A percentile compares a stretch with the other conserved stretches of the same genome.
These are phyloP conservation scores for Peromyscus aztecus DNA, from an alignment of 2,797 vertebrate species.

Conservation along the genomic window DNA sequence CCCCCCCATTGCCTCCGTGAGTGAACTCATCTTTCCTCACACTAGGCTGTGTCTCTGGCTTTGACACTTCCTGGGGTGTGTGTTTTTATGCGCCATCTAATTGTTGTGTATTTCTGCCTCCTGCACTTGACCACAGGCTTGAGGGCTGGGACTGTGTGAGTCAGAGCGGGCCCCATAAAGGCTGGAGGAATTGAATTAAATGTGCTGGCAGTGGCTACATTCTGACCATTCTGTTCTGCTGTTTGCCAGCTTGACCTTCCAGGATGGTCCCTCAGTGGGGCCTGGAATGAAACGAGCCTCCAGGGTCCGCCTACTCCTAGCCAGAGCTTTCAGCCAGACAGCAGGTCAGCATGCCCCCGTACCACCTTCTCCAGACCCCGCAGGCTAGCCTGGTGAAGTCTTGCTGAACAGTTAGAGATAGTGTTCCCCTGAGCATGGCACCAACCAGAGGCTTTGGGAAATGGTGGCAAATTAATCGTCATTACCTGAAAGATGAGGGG, in stretches of 20 bases:
- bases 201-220: conserved; percentile 57
- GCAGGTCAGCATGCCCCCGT: background rate
- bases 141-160: conserved; percentile 62
- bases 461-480: background rate
- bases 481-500: background rate
- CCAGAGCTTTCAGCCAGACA: background rate
- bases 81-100: conserved; percentile 60
- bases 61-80: conserved; percentile 42
- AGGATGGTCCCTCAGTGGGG: conserved; percentile 47
- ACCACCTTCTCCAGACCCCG: background rate
- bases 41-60: background rate
- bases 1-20: background rate
- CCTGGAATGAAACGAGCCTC: conserved; percentile 22
- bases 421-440: background rate
- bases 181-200: conserved; percentile 80
- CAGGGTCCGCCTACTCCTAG: background rate
- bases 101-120: conserved; percentile 64
- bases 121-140: conserved; percentile 67
- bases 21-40: background rate
- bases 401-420: background rate
- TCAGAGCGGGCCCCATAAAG: conserved; percentile 73
- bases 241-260: conserved; percentile 57
- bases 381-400: background rate
- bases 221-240: conserved; percentile 60
- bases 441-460: background rate